Conservation (phyloP, 35 echinoderm and acorn worm genomes). For the Eucidaris tribuloides region DNA sequence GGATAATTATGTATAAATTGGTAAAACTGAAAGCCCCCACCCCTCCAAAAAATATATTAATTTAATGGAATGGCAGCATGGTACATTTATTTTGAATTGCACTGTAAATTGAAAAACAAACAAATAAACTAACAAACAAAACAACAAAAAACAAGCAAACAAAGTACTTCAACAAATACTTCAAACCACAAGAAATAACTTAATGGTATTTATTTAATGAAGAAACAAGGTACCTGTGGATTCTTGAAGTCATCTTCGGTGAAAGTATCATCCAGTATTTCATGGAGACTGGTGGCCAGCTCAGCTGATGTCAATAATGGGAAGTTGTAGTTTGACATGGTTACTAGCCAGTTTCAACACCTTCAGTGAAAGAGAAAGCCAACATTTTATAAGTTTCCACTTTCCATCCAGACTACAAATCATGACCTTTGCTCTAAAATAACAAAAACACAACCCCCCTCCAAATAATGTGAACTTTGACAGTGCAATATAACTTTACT, state of each 20-base stretch:
- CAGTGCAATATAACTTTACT: too few species aligned
- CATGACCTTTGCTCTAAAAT: too few species aligned
- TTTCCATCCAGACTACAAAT: too few species aligned
- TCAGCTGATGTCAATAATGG: not conserved
- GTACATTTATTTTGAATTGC: too few species aligned
- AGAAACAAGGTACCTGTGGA: constrained; percentile 35
- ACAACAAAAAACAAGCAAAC: not conserved
- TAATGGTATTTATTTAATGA: not conserved
- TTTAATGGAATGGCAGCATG: too few species aligned
- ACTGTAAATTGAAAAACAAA: too few species aligned
- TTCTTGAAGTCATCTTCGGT: constrained; percentile 52
- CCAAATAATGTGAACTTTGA: too few species aligned
- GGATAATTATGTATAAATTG: too few species aligned
- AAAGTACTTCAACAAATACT: not conserved
- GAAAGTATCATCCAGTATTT: constrained; percentile 18
- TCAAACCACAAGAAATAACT: not conserved
- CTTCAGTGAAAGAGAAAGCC: not conserved
- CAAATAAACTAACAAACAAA: not conserved
- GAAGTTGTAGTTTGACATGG: not conserved
- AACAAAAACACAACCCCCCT: too few species aligned
- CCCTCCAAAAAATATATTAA: not conserved
- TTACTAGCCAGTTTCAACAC: not conserved
- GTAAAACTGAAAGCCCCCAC: too few species aligned
- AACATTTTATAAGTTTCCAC: too few species aligned
- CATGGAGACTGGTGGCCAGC: not conserved